Conservation (phyloP, 1,140 invertebrate species). For the Pseudoatta argentina region DNA sequence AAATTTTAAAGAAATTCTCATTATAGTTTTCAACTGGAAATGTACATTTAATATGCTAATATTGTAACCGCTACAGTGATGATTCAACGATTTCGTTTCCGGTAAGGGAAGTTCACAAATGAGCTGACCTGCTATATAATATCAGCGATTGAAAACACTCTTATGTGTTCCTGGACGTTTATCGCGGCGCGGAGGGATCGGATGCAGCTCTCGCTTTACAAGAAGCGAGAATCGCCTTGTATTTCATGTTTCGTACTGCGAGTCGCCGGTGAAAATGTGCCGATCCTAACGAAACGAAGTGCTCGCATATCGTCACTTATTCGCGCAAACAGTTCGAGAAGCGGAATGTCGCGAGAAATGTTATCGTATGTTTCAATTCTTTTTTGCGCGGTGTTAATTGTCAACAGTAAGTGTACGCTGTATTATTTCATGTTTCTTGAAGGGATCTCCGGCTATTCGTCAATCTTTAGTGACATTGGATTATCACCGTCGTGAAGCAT, state of each 20-base stretch:
- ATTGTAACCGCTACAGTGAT: background rate
- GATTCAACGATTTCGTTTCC: background rate
- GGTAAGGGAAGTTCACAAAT: background rate
- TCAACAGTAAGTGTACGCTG: slow-evolving; percentile 47
- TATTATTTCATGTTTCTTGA: background rate
- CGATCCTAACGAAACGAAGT: slow-evolving; percentile 66
- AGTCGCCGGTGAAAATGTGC: slow-evolving; percentile 48
- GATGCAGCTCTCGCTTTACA: slow-evolving; percentile 33
- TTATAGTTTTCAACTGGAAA: background rate
- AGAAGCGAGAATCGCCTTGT: slow-evolving; percentile 9
- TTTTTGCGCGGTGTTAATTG: background rate
- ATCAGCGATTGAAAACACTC: slow-evolving; percentile 1
- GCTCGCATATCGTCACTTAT: slow-evolving; percentile 4
- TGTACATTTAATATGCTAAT: background rate
- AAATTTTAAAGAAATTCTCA: background rate
- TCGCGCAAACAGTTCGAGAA: background rate
- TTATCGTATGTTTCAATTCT: background rate
- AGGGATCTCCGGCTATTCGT: background rate
- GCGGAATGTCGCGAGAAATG: slow-evolving; percentile 57
- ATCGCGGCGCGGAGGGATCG: slow-evolving; percentile 22
- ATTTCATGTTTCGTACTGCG: slow-evolving; percentile 2
- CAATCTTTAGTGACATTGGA: background rate
- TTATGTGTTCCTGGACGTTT: slow-evolving; percentile 35
- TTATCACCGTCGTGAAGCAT: background rate
- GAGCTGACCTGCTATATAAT: background rate